Evolutionary conservation across 2,113 vertebrate species (phyloP).

Genomic region (Cebus imitator): DNA sequence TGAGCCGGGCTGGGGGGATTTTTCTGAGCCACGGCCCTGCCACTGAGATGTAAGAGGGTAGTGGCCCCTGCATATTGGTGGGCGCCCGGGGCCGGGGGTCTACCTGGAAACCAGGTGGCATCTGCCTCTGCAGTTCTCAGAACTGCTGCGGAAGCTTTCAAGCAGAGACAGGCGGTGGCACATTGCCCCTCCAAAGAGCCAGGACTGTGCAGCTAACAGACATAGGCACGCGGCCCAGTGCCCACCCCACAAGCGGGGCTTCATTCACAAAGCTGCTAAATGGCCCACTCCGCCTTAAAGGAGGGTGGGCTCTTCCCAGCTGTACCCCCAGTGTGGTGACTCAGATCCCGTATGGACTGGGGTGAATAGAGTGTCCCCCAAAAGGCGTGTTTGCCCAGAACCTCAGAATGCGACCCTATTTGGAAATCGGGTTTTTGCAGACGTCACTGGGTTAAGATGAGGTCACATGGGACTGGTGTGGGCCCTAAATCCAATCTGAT

Average conservation of each 20-base stretch:
- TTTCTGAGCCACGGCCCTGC: fast-evolving
- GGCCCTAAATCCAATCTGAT: fast-evolving
- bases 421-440: not conserved
- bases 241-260: fast-evolving
- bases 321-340: fast-evolving
- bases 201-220: fast-evolving
- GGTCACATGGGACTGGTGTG: fast-evolving
- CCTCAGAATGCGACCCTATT: not conserved
- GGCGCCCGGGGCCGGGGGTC: not conserved
- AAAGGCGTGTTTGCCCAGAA: not conserved
- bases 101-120: not conserved
- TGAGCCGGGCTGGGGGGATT: not conserved
- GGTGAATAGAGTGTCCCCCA: not conserved
- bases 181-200: not conserved
- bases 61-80: fast-evolving
- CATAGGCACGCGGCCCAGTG: fast-evolving
- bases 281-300: not conserved
- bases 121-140: not conserved
- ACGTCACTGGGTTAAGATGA: not conserved
- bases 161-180: not conserved
- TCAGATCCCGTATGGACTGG: not conserved
- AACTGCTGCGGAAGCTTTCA: not conserved
- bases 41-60: fast-evolving
- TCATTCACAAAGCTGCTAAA: no score
- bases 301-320: not conserved